Evolutionary conservation across 2,113 vertebrate species (phyloP).

Genomic region (Larimichthys crocea): DNA sequence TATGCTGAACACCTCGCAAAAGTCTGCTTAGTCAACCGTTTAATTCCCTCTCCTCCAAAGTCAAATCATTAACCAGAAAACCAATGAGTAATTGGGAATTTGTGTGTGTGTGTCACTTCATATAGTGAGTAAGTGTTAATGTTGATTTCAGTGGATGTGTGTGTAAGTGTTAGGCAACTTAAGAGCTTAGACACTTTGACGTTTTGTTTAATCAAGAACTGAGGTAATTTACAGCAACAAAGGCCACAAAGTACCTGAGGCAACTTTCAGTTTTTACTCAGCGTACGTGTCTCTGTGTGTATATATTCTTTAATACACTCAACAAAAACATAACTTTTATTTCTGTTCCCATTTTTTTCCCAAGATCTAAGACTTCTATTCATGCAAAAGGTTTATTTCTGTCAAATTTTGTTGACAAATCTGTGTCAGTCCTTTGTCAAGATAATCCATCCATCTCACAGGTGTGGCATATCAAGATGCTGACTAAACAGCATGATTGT

Average conservation of each 20-base stretch:
- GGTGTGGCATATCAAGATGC: too few species aligned
- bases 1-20: conserved; percentile 66
- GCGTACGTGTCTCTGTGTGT: not conserved
- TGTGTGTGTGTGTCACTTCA: conserved; percentile 44
- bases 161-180: conserved; percentile 54
- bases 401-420: too few species aligned
- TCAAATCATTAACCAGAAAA: conserved; percentile 79
- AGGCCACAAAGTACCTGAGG: conserved; percentile 60
- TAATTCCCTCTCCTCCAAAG: conserved; percentile 75
- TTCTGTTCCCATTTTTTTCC: too few species aligned
- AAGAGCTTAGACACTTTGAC: conserved; percentile 74
- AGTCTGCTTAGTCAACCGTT: conserved; percentile 73
- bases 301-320: too few species aligned
- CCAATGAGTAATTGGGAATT: conserved; percentile 74
- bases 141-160: conserved; percentile 7
- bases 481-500: too few species aligned
- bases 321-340: too few species aligned
- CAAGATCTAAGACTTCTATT: too few species aligned
- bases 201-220: conserved; percentile 79
- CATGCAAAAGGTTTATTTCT: too few species aligned
- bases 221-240: conserved; percentile 73
- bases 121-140: conserved; percentile 28
- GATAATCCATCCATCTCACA: too few species aligned
- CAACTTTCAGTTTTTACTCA: conserved; percentile 35
- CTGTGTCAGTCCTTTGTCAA: too few species aligned